A percentile compares a stretch with the other conserved stretches of the same genome.
These are phyloP conservation scores for Campylorhamphus procurvoides DNA, from an alignment of 2,113 vertebrate species.

Conservation along the genomic window DNA sequence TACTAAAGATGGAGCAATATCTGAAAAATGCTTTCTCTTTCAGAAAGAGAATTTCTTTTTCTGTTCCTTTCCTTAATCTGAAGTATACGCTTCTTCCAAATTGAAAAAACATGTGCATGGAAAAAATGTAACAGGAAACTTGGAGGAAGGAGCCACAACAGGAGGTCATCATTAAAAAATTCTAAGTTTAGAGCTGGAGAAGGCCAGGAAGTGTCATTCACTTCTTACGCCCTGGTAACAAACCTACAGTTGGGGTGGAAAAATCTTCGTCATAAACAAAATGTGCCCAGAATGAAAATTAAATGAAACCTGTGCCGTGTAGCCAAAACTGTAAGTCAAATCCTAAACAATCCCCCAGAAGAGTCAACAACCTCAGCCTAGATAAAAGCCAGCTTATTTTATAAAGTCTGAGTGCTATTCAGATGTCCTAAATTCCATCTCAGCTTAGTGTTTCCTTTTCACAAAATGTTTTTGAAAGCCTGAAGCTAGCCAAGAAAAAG, in stretches of 20 bases:
- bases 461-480: not conserved
- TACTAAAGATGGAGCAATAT: not conserved
- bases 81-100: not conserved
- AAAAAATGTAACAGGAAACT: conserved; percentile 36
- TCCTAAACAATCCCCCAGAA: not conserved
- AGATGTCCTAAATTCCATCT: conserved; percentile 30
- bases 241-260: not conserved
- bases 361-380: not conserved
- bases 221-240: not conserved
- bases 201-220: not conserved
- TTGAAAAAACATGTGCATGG: not conserved
- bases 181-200: conserved; percentile 8
- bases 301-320: not conserved
- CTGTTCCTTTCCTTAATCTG: not conserved
- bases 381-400: conserved; percentile 29
- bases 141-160: not conserved
- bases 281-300: not conserved
- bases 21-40: not conserved
- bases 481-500: not conserved
- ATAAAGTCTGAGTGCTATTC: not conserved
- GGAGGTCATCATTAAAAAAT: conserved; percentile 19
- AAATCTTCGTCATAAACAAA: not conserved
- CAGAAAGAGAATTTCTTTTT: not conserved
- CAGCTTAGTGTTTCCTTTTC: not conserved
- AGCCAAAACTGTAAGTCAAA: conserved; percentile 9